Base-by-base conservation (phyloP, 2,113 vertebrate species). In the Lycaon pictus region DNA sequence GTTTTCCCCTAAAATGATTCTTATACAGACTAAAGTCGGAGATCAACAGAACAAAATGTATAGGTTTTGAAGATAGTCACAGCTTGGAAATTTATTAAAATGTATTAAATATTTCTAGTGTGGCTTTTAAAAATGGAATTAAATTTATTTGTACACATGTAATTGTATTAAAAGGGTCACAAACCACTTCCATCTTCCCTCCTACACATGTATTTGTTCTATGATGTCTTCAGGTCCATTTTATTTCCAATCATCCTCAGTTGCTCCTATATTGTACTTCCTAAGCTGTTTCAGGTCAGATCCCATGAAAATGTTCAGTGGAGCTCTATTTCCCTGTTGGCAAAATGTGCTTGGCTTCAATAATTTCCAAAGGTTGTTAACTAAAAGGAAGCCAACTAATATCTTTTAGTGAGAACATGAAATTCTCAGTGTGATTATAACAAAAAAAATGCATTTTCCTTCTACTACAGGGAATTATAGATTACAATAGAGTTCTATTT, bases 341-440 rank as follows among this genome's bases (percentile, higher is more conserved):
- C 12, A 93, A 92, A 17, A 43, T 97, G 25, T 69, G 4, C 88
- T 94, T 97, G 37, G 1, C 35, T 97, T 76, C 58, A 32, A 27
- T 48, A 72, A 11, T 74, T 95, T 98, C 25, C 90, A 81, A 58
- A 55, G 2, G 60, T 53, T 10, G 0, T 92, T 23, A 63, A 0
- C 51, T 53, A 79, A 69, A 93, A 82, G 92, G 11, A 79, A 60
- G 56, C 37, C 16, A 94, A 20, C 7, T 96, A 25, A 0, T 29
- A 2, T 12, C 56, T 79, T 95, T 95, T 97, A 92, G 48, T 82
- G 22, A 96, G 72, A 82, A 62, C 27, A 76, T 63, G 15, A 92
- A 92, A 92, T 65, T 79, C 32, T 95, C 85, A n/a, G 2, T 76
- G 71, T 22, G 15, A 79, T 65, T 83, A 56, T 35, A 80, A 13